These are phyloP conservation scores for Willisornis vidua DNA, from an alignment of 2,113 vertebrate species.

Conservation along the genomic window DNA sequence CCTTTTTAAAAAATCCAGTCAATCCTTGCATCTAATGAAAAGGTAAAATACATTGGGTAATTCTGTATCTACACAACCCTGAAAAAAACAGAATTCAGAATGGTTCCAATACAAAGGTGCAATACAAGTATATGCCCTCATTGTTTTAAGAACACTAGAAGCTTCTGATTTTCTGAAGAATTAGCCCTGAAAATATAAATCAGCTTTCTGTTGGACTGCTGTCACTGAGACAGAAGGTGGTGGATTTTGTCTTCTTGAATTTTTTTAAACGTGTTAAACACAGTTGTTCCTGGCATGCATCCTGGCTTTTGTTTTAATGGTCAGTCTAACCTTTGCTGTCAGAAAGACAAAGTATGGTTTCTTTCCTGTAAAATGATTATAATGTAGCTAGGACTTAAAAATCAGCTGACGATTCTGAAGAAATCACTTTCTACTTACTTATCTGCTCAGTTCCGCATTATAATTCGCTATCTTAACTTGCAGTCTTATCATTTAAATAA, in stretches of 20 bases:
- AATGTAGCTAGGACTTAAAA: not conserved
- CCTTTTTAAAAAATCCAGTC: not conserved
- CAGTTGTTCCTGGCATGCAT: not conserved
- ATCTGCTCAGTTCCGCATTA: not conserved
- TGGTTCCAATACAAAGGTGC: not conserved
- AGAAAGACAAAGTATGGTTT: slow-evolving; percentile 30
- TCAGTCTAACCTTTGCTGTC: slow-evolving; percentile 47
- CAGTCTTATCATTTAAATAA: not conserved
- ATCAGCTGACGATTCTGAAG: not conserved
- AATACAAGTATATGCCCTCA: not conserved
- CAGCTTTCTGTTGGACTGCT: not conserved
- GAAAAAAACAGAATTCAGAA: not conserved
- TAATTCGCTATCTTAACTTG: not conserved
- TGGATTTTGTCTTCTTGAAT: not conserved
- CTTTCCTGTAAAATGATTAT: slow-evolving; percentile 1
- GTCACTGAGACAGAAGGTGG: not conserved
- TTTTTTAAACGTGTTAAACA: not conserved
- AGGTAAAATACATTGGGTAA: not conserved
- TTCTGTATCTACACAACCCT: not conserved
- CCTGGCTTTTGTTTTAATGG: not conserved
- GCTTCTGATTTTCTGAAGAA: not conserved
- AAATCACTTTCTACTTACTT: slow-evolving; percentile 10
- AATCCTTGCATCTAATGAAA: not conserved
- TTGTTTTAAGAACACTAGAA: not conserved
- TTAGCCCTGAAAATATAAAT: not conserved